Conservation (phyloP, 2,888 invertebrate species). For the Penaeus monodon region DNA sequence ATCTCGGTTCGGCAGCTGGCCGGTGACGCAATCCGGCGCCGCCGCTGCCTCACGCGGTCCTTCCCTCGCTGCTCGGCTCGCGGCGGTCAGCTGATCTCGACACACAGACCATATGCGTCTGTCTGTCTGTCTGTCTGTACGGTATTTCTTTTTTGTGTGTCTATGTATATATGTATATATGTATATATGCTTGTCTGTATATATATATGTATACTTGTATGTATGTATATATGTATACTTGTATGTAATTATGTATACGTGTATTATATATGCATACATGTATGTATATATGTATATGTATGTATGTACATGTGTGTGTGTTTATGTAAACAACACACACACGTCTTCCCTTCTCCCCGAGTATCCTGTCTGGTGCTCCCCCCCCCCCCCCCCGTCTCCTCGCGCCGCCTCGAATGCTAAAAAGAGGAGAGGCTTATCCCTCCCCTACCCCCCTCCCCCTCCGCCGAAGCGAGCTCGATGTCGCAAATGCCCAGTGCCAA, state of each 20-base stretch:
- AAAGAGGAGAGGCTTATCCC: no score
- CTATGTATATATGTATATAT: no score
- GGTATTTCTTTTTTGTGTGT: background rate
- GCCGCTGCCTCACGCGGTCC: background rate
- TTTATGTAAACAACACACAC: no score
- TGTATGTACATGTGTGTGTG: background rate
- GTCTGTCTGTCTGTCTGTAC: background rate
- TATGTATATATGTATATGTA: background rate
- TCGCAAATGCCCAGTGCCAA: no score
- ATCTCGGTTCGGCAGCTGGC: no score
- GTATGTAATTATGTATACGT: background rate
- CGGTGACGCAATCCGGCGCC: background rate
- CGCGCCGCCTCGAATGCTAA: background rate
- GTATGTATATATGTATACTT: background rate
- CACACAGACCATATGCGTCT: background rate
- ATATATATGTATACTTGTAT: background rate
- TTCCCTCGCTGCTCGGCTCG: background rate
- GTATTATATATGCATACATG: background rate
- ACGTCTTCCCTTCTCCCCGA: no score
- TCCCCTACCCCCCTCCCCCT: no score
- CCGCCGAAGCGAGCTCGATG: no score
- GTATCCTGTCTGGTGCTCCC: no score
- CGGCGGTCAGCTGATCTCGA: no score
- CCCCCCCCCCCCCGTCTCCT: no score
- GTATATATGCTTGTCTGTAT: no score